Evolutionary conservation across 30 jellyfish, hydroid and myxozoan species (phyloP).

Genomic region (Hydractinia echinata): DNA sequence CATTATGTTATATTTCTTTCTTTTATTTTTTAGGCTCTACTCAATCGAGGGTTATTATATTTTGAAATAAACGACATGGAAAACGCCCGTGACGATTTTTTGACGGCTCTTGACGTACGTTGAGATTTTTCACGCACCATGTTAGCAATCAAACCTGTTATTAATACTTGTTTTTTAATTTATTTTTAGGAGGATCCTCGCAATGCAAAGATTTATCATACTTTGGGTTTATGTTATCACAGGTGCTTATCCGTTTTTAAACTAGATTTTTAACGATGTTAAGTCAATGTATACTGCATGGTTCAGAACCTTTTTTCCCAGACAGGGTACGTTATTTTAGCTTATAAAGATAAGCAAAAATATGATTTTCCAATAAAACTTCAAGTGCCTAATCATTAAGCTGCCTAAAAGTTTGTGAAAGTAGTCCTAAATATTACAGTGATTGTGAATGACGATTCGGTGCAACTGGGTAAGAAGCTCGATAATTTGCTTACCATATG

Average conservation of each 20-base stretch:
- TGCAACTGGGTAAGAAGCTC: no score
- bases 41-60: slow-evolving; percentile 84
- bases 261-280: not conserved
- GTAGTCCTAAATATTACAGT: no score
- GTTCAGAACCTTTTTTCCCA: no score
- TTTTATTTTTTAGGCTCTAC: slow-evolving; percentile 46
- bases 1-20: no score
- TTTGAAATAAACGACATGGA: slow-evolving; percentile 57
- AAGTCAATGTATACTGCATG: no score
- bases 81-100: slow-evolving; percentile 69
- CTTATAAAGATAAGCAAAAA: no score
- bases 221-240: slow-evolving; percentile 78
- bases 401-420: no score
- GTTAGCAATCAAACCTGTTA: not conserved
- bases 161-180: not conserved
- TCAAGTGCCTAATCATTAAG: no score
- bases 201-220: slow-evolving; percentile 57
- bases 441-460: no score
- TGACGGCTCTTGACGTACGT: slow-evolving; percentile 58
- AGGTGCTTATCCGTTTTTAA: slow-evolving; percentile 32
- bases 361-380: no score
- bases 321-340: no score
- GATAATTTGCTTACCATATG: no score
- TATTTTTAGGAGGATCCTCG: slow-evolving; percentile 55
- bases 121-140: not conserved